Evolutionary conservation across 2,888 invertebrate species (phyloP).

Genomic region (Trichopria drosophilae): DNA sequence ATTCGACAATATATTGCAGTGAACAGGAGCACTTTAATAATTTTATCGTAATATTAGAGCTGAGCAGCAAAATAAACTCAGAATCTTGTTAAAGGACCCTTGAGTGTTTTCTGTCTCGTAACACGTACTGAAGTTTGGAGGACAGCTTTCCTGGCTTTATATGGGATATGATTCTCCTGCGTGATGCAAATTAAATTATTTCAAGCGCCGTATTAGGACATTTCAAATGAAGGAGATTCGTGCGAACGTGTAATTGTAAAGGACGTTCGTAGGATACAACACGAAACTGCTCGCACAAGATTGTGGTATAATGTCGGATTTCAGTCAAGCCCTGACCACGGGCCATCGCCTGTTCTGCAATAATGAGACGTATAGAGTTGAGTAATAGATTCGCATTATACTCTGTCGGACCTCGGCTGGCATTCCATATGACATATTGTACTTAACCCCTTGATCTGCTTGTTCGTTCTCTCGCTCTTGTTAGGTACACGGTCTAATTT

Average conservation of each 20-base stretch:
- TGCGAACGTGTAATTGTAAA: conserved; percentile 32
- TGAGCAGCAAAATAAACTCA: no score
- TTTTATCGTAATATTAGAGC: no score
- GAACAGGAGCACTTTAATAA: no score
- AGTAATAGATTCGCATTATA: conserved; percentile 52
- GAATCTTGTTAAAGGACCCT: no score
- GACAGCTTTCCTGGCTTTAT: no score
- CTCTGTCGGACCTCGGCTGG: conserved; percentile 36
- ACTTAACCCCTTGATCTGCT: conserved; percentile 28
- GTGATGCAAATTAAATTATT: no score
- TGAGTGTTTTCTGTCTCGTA: no score
- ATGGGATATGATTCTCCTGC: no score
- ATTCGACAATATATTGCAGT: no score
- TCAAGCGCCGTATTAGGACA: no score
- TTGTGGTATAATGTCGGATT: conserved; percentile 3
- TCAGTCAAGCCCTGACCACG: conserved; percentile 6
- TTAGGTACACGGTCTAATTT: conserved; percentile 36
- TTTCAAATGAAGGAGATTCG: no score
- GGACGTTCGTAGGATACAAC: conserved; percentile 10
- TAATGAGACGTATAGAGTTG: conserved; percentile 46
- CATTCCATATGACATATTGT: conserved; percentile 46
- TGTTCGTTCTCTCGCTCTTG: conserved; percentile 20
- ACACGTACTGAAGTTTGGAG: no score
- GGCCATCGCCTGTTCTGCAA: conserved; percentile 27
- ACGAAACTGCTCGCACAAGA: conserved; percentile 5